Conservation (phyloP, 2,113 vertebrate species). For the Chascanopsetta lugubris region DNA sequence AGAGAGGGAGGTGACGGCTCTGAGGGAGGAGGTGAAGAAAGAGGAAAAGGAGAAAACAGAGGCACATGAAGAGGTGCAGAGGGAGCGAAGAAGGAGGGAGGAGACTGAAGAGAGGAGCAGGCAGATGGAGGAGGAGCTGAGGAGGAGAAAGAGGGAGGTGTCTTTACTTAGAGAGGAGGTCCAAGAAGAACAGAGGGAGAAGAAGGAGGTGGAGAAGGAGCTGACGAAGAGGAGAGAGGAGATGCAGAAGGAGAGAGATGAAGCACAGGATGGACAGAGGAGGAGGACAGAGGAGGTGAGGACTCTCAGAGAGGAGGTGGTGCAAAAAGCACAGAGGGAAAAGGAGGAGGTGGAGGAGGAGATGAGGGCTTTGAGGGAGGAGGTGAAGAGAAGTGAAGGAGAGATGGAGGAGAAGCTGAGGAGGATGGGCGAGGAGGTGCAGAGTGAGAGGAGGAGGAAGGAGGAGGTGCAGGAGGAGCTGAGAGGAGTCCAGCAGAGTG, state of each 20-base stretch:
- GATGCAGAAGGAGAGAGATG: not conserved
- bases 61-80: conserved; percentile 16
- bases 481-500: not conserved
- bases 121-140: conserved; percentile 24
- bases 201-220: conserved; percentile 22
- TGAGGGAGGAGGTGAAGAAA: conserved; percentile 48
- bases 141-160: conserved; percentile 13
- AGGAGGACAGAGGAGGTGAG: conserved; percentile 21
- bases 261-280: not conserved
- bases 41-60: conserved; percentile 34
- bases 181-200: not conserved
- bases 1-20: conserved; percentile 33
- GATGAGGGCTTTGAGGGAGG: not conserved
- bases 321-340: conserved; percentile 10
- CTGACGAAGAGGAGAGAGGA: conserved; percentile 13
- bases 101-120: conserved; percentile 3
- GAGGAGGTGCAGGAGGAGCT: conserved; percentile 31
- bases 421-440: conserved; percentile 14
- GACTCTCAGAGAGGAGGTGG: conserved; percentile 2
- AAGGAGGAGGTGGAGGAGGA: conserved; percentile 40
- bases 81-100: not conserved
- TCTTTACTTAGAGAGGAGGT: not conserved
- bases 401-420: conserved; percentile 7
- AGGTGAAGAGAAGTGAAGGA: conserved; percentile 8
- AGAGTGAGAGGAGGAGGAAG: conserved; percentile 10